phyloP scores from a whole-genome alignment of 2,888 invertebrate genomes.

The Leptopilina syphax region DNA sequence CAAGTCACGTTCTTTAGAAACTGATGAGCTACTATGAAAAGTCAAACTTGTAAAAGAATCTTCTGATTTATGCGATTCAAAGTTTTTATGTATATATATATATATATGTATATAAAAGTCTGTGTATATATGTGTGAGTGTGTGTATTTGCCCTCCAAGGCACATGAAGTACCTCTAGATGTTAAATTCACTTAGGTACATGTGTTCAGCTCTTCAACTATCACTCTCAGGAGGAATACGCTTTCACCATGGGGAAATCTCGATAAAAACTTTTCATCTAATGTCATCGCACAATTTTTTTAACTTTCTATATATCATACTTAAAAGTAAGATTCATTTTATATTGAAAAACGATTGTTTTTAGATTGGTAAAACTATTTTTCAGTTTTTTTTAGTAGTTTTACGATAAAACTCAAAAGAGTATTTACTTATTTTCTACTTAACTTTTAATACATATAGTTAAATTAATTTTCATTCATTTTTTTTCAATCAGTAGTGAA shows the following conservation, averaged over 20 bases:
- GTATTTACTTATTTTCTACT: no score
- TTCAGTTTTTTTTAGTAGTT: no score
- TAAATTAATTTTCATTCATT: neutral
- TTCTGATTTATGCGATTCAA: constrained; percentile 8
- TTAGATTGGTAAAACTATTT: no score
- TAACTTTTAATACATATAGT: neutral
- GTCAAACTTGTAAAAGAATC: constrained; percentile 23
- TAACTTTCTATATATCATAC: neutral
- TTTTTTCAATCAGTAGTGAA: no score
- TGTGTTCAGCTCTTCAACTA: constrained; percentile 16
- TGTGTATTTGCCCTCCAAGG: no score
- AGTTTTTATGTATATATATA: neutral
- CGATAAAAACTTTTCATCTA: neutral
- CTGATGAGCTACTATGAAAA: neutral
- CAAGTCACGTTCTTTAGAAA: neutral
- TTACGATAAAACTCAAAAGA: no score
- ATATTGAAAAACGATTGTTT: neutral
- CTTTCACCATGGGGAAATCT: neutral
- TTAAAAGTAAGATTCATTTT: neutral
- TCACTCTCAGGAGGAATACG: neutral
- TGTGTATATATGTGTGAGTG: no score
- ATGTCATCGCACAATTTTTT: neutral
- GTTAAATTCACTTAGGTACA: constrained; percentile 7
- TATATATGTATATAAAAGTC: no score
- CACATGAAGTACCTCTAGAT: neutral